Conservation (phyloP, 2,888 invertebrate species). For the Creontiades dilutus region DNA sequence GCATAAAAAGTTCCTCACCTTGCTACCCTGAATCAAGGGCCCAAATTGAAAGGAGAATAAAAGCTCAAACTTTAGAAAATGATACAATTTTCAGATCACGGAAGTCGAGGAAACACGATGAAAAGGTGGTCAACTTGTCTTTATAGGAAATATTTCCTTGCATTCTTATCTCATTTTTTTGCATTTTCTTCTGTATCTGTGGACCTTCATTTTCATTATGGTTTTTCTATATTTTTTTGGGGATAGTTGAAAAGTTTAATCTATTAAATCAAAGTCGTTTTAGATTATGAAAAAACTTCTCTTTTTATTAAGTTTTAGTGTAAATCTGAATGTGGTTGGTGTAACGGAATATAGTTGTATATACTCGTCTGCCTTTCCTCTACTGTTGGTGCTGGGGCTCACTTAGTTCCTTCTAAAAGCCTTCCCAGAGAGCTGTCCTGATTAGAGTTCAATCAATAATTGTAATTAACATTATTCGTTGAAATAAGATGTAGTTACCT, state of each 20-base stretch:
- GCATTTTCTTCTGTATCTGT: slow-evolving; percentile 49
- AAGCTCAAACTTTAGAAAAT: slow-evolving; percentile 75
- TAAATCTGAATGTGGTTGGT: slow-evolving; percentile 15
- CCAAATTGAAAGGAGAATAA: slow-evolving; percentile 76
- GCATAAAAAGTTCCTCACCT: slow-evolving; percentile 77
- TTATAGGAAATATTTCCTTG: slow-evolving; percentile 34
- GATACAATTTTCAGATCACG: slow-evolving; percentile 75
- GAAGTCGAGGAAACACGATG: slow-evolving; percentile 78
- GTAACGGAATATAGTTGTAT: neutral
- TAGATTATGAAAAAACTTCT: neutral
- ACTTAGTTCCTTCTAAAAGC: neutral
- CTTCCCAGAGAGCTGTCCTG: neutral
- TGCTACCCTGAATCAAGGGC: slow-evolving; percentile 76
- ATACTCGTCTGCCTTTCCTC: neutral
- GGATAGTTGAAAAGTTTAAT: slow-evolving; percentile 19
- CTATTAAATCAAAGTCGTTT: neutral
- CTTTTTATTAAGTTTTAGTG: neutral
- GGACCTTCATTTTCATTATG: slow-evolving; percentile 66
- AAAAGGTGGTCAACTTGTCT: slow-evolving; percentile 69
- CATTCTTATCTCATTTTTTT: slow-evolving; percentile 44
- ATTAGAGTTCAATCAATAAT: neutral
- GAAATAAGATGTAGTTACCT: too few relatives aligned
- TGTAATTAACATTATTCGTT: too few relatives aligned
- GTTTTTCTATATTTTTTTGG: slow-evolving; percentile 4
- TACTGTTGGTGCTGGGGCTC: slow-evolving; percentile 2